Base-by-base conservation (phyloP, 1,140 invertebrate genomes). In the Drosophila teissieri region DNA sequence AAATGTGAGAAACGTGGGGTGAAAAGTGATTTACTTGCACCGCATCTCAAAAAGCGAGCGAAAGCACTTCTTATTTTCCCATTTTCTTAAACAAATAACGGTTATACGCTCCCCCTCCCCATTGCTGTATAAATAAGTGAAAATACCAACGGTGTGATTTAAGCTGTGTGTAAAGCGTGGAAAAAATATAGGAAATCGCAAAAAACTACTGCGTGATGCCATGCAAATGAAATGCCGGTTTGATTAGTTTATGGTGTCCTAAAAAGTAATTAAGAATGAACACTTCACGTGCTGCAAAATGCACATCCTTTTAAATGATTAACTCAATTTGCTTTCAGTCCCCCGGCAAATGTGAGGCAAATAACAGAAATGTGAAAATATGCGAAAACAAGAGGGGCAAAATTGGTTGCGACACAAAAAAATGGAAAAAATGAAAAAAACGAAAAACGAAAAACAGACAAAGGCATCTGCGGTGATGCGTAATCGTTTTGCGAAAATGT, bases 401-500 rank as follows among this genome's bases (percentile, higher is more conserved):
- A 19, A 19, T 34, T 19, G n/a, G 12, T 10, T 6, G 19, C 31
- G 15, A 51, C 48, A 37, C 4, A 19, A 45, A 19, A 19, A n/a
- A n/a, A n/a, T n/a, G n/a, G n/a, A n/a, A n/a, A n/a, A n/a, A n/a
- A n/a, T n/a, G n/a, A 10, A 19, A 10, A 44, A 11, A 17, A 1
- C 19, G 2, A n/a, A 40, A 36, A 6, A 44, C 17, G 12, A 11
- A 11, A 19, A 17, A 45, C 1, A 19, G 53, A 48, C 46, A 49
- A 60, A 42, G 31, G 39, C 48, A 42, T 39, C 24, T 76, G 73
- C 61, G 73, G 48, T 68, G 51, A 67, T 56, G 34, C 63, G 73
- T 77, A 77, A 78, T 78, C 70, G 65, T 78, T 72, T 78, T 72
- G 51, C 34, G 42, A 78, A 78, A 58, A 57, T 72, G n/a, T 78